phyloP scores from a whole-genome alignment of 2,113 vertebrate genomes.

The Sciurus niger region DNA sequence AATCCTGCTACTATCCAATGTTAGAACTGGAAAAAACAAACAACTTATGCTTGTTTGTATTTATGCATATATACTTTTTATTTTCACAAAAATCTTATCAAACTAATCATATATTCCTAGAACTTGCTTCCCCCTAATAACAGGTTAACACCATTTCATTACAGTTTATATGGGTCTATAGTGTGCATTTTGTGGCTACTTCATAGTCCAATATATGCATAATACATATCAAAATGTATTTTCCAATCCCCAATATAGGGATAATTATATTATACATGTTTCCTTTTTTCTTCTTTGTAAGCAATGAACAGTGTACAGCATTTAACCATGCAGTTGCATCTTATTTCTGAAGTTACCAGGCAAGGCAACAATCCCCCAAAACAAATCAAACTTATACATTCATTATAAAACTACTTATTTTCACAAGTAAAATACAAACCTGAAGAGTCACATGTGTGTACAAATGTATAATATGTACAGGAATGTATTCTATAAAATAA shows the following conservation, averaged over 20 bases:
- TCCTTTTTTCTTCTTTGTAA: neutral
- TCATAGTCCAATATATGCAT: neutral
- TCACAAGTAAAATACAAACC: neutral
- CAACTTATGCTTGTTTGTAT: neutral
- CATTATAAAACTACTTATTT: neutral
- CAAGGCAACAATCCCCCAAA: neutral
- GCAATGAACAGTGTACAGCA: too few species aligned
- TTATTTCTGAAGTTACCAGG: neutral
- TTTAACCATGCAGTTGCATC: neutral
- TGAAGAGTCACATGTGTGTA: neutral
- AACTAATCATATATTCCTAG: neutral
- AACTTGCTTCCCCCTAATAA: neutral
- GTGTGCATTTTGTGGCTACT: neutral
- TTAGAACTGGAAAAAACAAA: neutral
- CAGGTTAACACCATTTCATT: neutral
- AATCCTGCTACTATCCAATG: neutral
- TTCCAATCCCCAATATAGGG: neutral
- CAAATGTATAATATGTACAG: neutral
- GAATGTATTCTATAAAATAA: neutral
- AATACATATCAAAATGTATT: neutral
- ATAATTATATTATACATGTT: neutral
- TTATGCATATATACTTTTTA: neutral
- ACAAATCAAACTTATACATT: neutral
- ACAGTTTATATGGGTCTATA: neutral
- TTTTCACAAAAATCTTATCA: neutral